These are phyloP conservation scores for Globodera rostochiensis DNA, from an alignment of 1,140 invertebrate species.

Conservation along the genomic window DNA sequence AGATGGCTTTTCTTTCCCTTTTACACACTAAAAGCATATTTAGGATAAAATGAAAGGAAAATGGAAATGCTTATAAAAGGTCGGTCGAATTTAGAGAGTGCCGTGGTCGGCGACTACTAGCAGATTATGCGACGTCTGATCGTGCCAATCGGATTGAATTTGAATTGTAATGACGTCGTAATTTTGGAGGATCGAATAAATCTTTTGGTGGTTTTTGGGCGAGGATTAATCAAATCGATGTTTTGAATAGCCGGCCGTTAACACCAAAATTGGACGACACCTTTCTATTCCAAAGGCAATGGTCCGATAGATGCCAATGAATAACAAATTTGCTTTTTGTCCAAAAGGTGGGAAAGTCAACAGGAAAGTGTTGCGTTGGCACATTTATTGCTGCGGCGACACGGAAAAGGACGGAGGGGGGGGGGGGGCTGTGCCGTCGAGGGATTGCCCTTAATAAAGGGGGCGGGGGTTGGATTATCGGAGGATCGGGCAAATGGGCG, in stretches of 20 bases:
- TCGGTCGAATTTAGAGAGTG: too few relatives aligned
- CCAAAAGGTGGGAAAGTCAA: not conserved
- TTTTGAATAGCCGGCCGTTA: too few relatives aligned
- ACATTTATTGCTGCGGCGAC: not conserved
- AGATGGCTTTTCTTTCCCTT: not conserved
- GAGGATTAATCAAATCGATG: too few relatives aligned
- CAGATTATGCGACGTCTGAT: too few relatives aligned
- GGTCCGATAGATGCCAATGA: not conserved
- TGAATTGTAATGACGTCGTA: too few relatives aligned
- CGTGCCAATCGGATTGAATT: too few relatives aligned
- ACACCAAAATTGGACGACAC: not conserved
- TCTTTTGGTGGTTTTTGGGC: too few relatives aligned
- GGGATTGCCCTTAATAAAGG: not conserved
- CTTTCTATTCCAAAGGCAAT: too few relatives aligned
- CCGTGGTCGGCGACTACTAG: too few relatives aligned
- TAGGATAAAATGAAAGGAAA: not conserved
- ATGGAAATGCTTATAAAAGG: not conserved
- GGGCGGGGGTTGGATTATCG: not conserved
- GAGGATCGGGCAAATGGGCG: not conserved
- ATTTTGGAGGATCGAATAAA: too few relatives aligned
- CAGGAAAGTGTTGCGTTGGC: not conserved
- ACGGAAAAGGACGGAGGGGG: not conserved
- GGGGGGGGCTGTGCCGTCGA: too few relatives aligned
- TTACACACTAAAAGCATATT: not conserved
- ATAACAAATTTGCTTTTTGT: not conserved